Base-by-base conservation (phyloP, 2,797 vertebrate species). In the Sternotherus odoratus region DNA sequence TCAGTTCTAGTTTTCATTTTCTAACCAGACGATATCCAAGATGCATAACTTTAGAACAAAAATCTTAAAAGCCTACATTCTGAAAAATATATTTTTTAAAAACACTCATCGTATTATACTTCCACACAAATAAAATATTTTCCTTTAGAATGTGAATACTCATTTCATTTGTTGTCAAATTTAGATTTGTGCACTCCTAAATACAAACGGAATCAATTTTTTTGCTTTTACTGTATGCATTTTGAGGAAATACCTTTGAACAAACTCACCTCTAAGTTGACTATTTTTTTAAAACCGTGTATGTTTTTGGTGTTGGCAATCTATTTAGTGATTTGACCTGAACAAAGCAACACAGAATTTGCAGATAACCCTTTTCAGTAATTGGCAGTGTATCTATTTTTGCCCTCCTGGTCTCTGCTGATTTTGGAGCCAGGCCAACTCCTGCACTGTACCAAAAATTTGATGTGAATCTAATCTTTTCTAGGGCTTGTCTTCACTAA, bases 381-480 rank as follows among this genome's bases (percentile, higher is more conserved):
- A 49, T 49, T 12, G 48, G 48, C 48, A 49, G 48, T 13, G 12
- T 8, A 48, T 75, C 43, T 48, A 75, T 75, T 46, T 48, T 75
- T 48, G 43, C 15, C 43, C 15, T 19, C 13, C 50, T 63, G 33
- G 77, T 12, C 8, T 51, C 30, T 82, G 5, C 17, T 88, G 50
- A 39, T 82, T 95, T 82, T 91, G 85, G 60, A 91, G 46, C 24
- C 79, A 1, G n/a, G 84, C 75, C 69, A 96, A 50, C 17, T 48
- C 50, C 4, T 13, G 11, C 3, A 1, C 12, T 88, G 43, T 82
- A 15, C 30, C 86, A 92, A 74, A 26, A 19, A 86, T 91, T 2
- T 50, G 36, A 49, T 87, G 79, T 77, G 43, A 89, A 26, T 53
- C 82, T 74, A 36, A 90, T 92, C 66, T 69, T 69, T 69, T 39